Evolutionary conservation across 1,140 invertebrate species (phyloP), one percentile per base, ranked within the genome.

Genomic region (Tetranychus urticae): DNA sequence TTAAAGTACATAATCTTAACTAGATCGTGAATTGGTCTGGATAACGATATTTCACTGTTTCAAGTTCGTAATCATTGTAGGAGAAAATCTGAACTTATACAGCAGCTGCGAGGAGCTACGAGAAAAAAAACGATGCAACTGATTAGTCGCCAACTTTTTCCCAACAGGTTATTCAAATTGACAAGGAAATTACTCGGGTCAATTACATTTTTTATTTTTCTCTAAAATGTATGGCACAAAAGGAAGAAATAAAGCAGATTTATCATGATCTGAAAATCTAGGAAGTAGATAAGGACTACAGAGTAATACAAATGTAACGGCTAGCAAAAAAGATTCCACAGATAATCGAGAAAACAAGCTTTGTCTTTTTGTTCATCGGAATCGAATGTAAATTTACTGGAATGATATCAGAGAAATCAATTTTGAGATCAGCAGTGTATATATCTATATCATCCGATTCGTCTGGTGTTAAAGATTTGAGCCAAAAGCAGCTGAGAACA

Each of bases 181-280:
- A 23, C 23, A 23, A 23, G 23, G 23, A 23, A 23, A 23, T 23
- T 23, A 23, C 23, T 23, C 23, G 23, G 23, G 23, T 23, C 23
- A 23, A 23, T 23, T 23, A 23, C 23, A 23, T 23, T 23, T 23
- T 23, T 23, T 23, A 23, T 23, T 23, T 23, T 23, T 23, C 23
- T 23, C 23, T 1, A 92, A 66, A 6, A 86, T 63, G 81, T 88
- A 94, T 1, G 91, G 89, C 63, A 94, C 73, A 48, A 97, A 71
- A 0, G 93, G 93, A 74, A 93, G 96, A 45, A 93, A 76, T 6
- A 97, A 73, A 3, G 86, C 84, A 12, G 86, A 84, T 63, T 85
- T 82, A 65, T 88, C 83, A 58, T 79, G 79, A 48, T 81, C 81
- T 1, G 96, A 83, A 47, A 90, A 91, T 73, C 87, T 92, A 42